A percentile compares a stretch with the other conserved stretches of the same genome.
These are phyloP conservation scores for Synchiropus splendidus DNA, from an alignment of 2,113 vertebrate genomes.

Conservation along the genomic window DNA sequence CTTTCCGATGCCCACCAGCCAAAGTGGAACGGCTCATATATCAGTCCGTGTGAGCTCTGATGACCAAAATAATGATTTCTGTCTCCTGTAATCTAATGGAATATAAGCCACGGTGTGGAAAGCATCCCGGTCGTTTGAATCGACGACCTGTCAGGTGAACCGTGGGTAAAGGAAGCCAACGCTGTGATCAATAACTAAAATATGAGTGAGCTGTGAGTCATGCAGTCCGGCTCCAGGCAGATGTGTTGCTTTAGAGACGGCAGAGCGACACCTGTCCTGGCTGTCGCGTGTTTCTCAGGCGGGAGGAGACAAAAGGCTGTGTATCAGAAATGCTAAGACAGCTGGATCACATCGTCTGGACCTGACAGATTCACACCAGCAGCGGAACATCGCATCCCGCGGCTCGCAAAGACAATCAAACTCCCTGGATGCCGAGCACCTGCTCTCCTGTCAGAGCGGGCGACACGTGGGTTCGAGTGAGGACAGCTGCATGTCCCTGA, in stretches of 20 bases:
- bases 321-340: slow-evolving; percentile 30
- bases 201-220: slow-evolving; percentile 20
- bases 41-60: slow-evolving; percentile 18
- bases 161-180: slow-evolving; percentile 42
- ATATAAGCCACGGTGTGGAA: slow-evolving; percentile 41
- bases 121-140: slow-evolving; percentile 39
- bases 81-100: slow-evolving; percentile 48
- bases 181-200: slow-evolving; percentile 55
- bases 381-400: slow-evolving; percentile 37
- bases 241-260: too few species aligned
- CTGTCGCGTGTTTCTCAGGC: slow-evolving; percentile 7
- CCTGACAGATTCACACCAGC: slow-evolving; percentile 44
- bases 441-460: too few species aligned
- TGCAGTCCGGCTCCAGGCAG: too few species aligned
- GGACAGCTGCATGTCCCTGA: too few species aligned
- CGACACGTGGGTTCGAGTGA: too few species aligned
- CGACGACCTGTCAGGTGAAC: slow-evolving; percentile 35
- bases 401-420: slow-evolving; percentile 26
- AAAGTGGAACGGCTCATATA: too few species aligned
- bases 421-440: background rate
- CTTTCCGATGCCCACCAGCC: too few species aligned
- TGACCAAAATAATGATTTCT: slow-evolving; percentile 46
- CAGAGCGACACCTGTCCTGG: slow-evolving; percentile 11
- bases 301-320: slow-evolving; percentile 15
- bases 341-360: slow-evolving; percentile 45